Evolutionary conservation across 2,113 vertebrate genomes (phyloP), one percentile per base, ranked within the genome.

Genomic region (Etia nguti): DNA sequence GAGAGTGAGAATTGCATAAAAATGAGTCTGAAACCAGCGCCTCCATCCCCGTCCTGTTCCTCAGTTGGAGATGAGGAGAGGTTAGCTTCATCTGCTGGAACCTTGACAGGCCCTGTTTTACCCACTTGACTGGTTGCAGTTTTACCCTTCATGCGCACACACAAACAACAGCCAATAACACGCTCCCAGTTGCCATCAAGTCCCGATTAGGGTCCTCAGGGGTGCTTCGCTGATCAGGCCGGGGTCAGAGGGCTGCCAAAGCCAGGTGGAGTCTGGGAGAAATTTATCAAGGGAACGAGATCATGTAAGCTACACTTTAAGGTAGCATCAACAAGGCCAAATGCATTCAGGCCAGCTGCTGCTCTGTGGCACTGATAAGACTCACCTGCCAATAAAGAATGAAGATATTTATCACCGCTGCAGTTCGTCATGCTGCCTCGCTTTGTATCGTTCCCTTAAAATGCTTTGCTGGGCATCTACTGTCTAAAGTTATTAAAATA

Each of bases 271-370:
- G 94, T 91, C 91, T 91, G 89, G 94, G 91, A 92, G 92, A 88
- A 95, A 97, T 97, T 96, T 96, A 96, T 97, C 96, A 96, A 92
- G 95, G 92, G 1, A 93, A 90, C 90, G 88, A 93, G 95, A 93
- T 96, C 96, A 95, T 96, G 97, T 93, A 94, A 95, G 91, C 85
- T 46, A 4, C 79, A 96, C 96, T 96, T 97, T 96, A 97, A 96
- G 95, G 96, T 94, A 92, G 94, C 95, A 93, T 96, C 97, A 97
- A 90, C 90, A 90, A 94, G 95, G 95, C 96, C 95, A 95, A 95
- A 94, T 95, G 93, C 94, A 96, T 94, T 94, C 88, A 86, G 95
- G 92, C 95, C 97, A 98, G 96, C 95, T 95, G 96, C 87, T 93
- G 75, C 91, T 79, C 85, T 29, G 77, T 83, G 56, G 60, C 86